Conservation (phyloP, 2,888 invertebrate species). For the Polydrusus tereticollis region DNA sequence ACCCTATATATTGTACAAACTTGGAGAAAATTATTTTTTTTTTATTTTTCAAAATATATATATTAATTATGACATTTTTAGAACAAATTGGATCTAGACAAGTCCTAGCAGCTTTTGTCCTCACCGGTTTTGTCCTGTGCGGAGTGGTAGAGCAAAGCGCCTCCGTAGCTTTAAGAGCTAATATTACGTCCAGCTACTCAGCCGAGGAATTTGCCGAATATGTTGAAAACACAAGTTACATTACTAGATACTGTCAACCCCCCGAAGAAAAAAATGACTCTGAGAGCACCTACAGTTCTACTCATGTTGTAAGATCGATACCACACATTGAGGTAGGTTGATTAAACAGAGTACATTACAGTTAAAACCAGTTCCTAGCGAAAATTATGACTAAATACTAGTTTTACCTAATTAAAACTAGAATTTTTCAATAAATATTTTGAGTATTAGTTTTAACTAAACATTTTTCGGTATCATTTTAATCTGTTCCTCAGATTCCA, state of each 20-base stretch:
- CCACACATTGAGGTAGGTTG: conserved; percentile 66
- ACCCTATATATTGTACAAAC: no score
- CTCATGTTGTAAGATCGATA: conserved; percentile 65
- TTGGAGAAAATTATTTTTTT: background rate
- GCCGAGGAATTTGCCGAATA: conserved; percentile 68
- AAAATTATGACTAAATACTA: no score
- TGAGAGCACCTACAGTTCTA: conserved; percentile 51
- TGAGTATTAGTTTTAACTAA: no score
- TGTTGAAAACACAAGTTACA: conserved; percentile 68
- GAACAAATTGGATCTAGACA: conserved; percentile 69
- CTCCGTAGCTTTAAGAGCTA: conserved; percentile 70
- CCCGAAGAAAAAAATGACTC: conserved; percentile 50
- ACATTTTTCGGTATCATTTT: conserved; percentile 34
- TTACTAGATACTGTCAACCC: conserved; percentile 66
- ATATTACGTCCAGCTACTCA: conserved; percentile 65
- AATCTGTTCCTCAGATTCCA: conserved; percentile 67
- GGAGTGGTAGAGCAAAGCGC: conserved; percentile 72
- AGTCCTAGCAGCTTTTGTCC: conserved; percentile 69
- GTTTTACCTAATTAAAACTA: no score
- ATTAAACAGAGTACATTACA: no score
- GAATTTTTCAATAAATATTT: no score
- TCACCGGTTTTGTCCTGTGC: conserved; percentile 71
- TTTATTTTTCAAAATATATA: background rate
- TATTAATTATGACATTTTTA: conserved; percentile 47
- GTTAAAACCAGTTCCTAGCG: no score